phyloP scores from a whole-genome alignment of 2,797 vertebrate genomes.

The Necrosyrtes monachus region DNA sequence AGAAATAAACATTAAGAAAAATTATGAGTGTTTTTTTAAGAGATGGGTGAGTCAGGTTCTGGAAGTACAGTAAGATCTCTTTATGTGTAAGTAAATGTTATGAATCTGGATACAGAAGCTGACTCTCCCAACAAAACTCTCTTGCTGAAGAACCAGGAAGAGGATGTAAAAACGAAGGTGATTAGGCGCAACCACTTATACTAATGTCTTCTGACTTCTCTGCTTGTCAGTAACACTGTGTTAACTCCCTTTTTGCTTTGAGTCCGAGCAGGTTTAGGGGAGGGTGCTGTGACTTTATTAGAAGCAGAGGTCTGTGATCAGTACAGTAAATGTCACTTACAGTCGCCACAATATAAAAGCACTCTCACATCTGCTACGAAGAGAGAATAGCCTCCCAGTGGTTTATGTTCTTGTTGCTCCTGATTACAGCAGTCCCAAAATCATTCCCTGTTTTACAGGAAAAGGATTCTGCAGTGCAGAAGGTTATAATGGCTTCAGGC shows the following conservation, averaged over 20 bases:
- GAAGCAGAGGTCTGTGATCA: neutral
- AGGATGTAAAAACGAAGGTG: neutral
- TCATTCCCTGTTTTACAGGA: neutral
- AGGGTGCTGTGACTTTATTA: neutral
- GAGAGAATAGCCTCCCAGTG: neutral
- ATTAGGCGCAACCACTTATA: neutral
- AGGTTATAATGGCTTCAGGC: neutral
- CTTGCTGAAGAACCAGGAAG: neutral
- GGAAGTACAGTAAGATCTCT: neutral
- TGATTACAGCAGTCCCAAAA: neutral
- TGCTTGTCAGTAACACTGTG: neutral
- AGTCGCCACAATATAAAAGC: neutral
- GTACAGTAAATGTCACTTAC: neutral
- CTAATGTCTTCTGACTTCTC: neutral
- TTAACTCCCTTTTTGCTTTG: neutral
- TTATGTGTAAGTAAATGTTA: neutral
- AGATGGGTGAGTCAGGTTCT: neutral
- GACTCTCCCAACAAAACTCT: neutral
- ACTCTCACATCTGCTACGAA: neutral
- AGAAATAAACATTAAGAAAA: neutral
- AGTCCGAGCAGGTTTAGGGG: neutral
- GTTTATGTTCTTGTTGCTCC: neutral
- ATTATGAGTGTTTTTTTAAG: neutral
- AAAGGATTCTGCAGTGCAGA: neutral
- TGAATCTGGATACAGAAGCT: neutral